Base-by-base conservation (phyloP, 2,888 invertebrate species). In the Euclidia mi region DNA sequence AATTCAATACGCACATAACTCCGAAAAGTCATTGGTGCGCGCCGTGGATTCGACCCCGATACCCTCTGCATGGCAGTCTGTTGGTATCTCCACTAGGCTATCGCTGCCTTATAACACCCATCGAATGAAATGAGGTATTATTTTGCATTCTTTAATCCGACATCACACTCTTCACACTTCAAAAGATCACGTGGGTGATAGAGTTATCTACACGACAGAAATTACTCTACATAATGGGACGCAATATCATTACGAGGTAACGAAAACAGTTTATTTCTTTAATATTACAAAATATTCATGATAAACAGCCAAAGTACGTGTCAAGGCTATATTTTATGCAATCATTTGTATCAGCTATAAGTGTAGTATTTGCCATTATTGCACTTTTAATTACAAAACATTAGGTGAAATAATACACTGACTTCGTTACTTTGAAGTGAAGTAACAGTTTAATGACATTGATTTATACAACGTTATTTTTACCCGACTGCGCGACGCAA, bases 291-390 rank as follows among this genome's bases (percentile, higher is more conserved):
- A 56, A 63, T 32, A 11, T 14, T n/a, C 1, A n/a, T 38, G 60
- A 59, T 52, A 64, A 49, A 45, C 28, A 2, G 28, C 14, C 1
- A 17, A 42, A 1, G 56, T 47, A 72, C 61, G 65, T 65, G 65
- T 65, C 53, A 49, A 41, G 37, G 59, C 9, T 6, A 38, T 11
- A 32, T n/a, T 7, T 25, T 25, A 29, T 53, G 73, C 52, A 72
- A 70, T 50, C 3, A 2, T 15, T 3, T 35, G 15, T 40, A 2
- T 35, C 34, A 28, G 31, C n/a, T 32, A 10, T 37, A 17, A n/a
- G 18, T 37, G 45, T 44, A 44, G 25, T 28, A 37, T 37, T 17
- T 29, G 14, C 31, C 25, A 35, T 40, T 43, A 35, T 48, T 56
- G 32, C 51, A 51, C 10, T 29, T 20, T 37, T 37, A 6, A 37